phyloP scores from a whole-genome alignment of 2,888 invertebrate species.

The Congeria kusceri region DNA sequence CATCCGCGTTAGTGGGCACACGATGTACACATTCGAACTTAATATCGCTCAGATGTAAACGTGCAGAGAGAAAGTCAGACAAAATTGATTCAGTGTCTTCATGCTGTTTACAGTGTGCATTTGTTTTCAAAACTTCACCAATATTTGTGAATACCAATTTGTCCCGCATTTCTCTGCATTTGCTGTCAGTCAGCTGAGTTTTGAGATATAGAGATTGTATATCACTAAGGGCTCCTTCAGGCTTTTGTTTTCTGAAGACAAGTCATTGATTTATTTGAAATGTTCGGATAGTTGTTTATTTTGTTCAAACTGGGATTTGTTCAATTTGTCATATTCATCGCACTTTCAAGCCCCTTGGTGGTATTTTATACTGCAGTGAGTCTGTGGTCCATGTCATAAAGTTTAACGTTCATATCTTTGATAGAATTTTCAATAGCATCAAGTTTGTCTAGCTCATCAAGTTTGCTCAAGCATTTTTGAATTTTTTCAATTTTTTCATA shows the following conservation, averaged over 20 bases:
- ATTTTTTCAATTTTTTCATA: background rate
- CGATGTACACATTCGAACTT: background rate
- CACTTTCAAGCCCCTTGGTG: background rate
- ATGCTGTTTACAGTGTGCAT: background rate
- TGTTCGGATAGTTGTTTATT: background rate
- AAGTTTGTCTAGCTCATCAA: background rate
- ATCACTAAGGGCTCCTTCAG: background rate
- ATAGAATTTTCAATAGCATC: background rate
- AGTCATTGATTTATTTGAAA: background rate
- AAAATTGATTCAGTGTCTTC: background rate
- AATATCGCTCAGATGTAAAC: background rate
- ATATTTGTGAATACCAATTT: slow-evolving; percentile 2
- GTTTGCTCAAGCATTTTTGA: background rate
- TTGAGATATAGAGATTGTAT: background rate
- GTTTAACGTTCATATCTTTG: background rate
- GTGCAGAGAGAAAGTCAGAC: background rate
- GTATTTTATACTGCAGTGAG: background rate
- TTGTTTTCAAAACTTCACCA: background rate
- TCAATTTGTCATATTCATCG: background rate
- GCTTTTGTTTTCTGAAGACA: background rate
- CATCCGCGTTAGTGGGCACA: background rate
- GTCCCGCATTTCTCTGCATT: background rate
- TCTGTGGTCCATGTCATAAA: background rate
- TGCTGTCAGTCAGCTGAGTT: background rate
- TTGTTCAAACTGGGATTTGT: background rate